These are phyloP conservation scores for Sycophaga agraensis DNA, from an alignment of 1,140 invertebrate genomes.

Conservation along the genomic window DNA sequence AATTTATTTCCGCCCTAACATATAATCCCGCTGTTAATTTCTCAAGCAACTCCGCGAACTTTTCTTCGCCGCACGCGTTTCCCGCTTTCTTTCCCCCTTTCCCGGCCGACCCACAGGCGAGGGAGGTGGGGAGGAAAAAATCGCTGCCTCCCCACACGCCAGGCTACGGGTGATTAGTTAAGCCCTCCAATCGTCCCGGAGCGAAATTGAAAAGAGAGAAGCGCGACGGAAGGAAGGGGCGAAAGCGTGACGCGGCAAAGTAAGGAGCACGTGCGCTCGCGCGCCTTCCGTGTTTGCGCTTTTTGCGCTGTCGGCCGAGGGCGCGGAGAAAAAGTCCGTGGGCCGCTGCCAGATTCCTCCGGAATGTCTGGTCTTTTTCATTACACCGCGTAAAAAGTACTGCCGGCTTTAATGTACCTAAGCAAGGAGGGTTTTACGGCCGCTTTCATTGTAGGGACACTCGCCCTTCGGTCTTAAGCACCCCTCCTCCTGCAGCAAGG, in stretches of 20 bases:
- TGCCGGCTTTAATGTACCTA: too few relatives aligned
- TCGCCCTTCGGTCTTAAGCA: too few relatives aligned
- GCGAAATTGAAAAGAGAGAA: background rate
- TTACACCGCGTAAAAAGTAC: too few relatives aligned
- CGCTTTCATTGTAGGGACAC: too few relatives aligned
- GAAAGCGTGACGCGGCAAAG: constrained; percentile 14
- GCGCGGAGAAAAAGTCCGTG: too few relatives aligned
- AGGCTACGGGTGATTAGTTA: constrained; percentile 14
- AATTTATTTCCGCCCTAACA: constrained; percentile 12
- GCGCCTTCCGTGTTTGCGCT: background rate
- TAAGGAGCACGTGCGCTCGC: background rate
- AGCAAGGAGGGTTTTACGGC: too few relatives aligned
- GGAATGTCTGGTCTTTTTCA: too few relatives aligned
- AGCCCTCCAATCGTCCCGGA: constrained; percentile 1
- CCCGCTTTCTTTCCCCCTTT: background rate
- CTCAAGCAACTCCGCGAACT: constrained; percentile 11
- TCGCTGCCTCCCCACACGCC: too few relatives aligned
- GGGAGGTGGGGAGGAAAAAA: too few relatives aligned
- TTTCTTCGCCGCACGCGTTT: background rate
- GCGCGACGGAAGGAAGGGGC: background rate
- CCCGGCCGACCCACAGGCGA: background rate
- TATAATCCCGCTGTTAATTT: constrained; percentile 16
- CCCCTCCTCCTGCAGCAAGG: too few relatives aligned
- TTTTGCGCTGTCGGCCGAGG: too few relatives aligned
- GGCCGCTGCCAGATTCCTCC: too few relatives aligned